Conservation (phyloP, 2,113 vertebrate genomes). For the Erythrolamprus reginae region DNA sequence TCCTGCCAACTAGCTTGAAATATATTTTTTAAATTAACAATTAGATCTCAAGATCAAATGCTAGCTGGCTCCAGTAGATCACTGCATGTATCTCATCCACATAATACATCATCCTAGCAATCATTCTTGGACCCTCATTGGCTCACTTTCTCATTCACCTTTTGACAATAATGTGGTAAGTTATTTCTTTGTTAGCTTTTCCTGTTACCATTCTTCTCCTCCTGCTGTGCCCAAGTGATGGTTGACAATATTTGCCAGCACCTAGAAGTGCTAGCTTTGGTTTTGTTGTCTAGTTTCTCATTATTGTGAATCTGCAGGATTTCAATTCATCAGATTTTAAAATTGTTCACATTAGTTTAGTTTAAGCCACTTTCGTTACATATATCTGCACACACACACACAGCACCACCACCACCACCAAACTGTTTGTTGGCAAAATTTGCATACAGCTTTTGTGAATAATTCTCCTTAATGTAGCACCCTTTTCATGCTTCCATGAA, state of each 20-base stretch:
- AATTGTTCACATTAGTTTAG: neutral
- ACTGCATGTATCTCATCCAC: neutral
- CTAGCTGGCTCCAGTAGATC: neutral
- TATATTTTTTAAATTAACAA: neutral
- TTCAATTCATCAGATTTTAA: neutral
- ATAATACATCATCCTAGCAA: neutral
- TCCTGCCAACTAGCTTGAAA: neutral
- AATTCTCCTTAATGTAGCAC: neutral
- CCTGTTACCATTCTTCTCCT: neutral
- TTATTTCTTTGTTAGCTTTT: neutral
- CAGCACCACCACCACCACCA: no score
- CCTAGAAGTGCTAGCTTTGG: neutral
- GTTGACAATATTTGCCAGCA: neutral
- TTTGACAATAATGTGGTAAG: neutral
- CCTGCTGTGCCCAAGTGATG: neutral
- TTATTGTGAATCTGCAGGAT: neutral
- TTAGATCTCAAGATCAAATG: neutral
- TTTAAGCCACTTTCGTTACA: neutral
- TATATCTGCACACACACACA: neutral
- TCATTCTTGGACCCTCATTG: neutral
- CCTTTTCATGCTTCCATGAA: neutral
- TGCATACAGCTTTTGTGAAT: neutral
- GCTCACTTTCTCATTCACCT: neutral
- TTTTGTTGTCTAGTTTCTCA: neutral
- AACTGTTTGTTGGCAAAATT: neutral